Evolutionary conservation across 2,797 vertebrate genomes (phyloP).

Genomic region (Crocodylus rhombifer): DNA sequence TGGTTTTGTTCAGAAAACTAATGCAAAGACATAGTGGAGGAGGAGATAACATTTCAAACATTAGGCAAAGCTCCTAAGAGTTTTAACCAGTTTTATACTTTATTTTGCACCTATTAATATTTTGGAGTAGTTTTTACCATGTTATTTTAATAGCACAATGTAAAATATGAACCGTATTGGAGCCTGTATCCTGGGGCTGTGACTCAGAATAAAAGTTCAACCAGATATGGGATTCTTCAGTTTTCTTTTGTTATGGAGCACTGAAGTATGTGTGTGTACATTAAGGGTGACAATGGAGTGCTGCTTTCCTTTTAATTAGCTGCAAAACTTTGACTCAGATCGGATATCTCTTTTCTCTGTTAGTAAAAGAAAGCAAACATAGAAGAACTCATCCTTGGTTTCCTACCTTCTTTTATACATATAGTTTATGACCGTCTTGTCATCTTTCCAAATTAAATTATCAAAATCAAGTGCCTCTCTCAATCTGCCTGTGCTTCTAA

Average conservation of each 20-base stretch:
- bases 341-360: not conserved
- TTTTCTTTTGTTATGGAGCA: not conserved
- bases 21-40: not conserved
- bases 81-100: not conserved
- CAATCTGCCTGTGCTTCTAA: not conserved
- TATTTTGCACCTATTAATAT: not conserved
- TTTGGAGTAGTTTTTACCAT: not conserved
- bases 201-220: not conserved
- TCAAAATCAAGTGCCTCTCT: not conserved
- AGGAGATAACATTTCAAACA: not conserved
- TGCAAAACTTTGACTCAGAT: not conserved
- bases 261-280: not conserved
- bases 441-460: not conserved
- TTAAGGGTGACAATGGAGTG: not conserved
- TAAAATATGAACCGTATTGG: not conserved
- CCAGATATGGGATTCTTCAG: not conserved
- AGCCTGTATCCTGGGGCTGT: not conserved
- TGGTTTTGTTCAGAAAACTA: not conserved
- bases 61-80: not conserved
- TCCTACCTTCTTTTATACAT: not conserved
- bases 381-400: not conserved
- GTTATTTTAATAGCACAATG: not conserved
- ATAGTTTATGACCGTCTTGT: not conserved
- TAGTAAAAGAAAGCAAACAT: not conserved
- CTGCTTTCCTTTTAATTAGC: not conserved